A percentile compares a stretch with the other conserved stretches of the same genome.
Evolutionary conservation across 1,140 invertebrate genomes (phyloP).

Genomic region (Nebria ingens): DNA sequence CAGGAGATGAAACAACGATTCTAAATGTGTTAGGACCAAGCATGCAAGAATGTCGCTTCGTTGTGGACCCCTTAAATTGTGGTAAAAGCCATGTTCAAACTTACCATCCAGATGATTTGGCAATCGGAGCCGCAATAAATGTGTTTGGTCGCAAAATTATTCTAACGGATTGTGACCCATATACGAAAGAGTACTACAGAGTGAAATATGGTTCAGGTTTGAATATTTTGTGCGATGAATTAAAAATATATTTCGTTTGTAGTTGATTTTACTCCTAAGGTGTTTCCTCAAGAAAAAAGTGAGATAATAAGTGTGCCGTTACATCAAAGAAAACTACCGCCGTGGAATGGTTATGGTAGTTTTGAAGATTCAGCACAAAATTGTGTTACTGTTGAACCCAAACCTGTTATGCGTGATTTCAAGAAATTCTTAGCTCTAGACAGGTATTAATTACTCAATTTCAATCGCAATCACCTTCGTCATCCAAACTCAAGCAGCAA

Average conservation of each 20-base stretch:
- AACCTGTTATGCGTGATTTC: conserved; percentile 63
- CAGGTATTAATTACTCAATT: conserved; percentile 38
- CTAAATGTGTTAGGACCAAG: conserved; percentile 59
- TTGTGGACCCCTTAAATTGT: conserved; percentile 45
- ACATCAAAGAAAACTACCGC: conserved; percentile 52
- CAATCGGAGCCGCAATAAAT: conserved; percentile 67
- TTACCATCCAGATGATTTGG: conserved; percentile 58
- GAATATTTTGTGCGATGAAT: conserved; percentile 16
- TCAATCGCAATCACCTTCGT: no score
- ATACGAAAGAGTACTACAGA: conserved; percentile 80
- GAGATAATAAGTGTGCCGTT: conserved; percentile 30
- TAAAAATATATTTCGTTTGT: conserved; percentile 25
- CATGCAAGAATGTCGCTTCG: conserved; percentile 45
- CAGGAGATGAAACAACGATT: conserved; percentile 44
- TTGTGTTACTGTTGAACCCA: conserved; percentile 64
- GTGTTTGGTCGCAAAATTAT: conserved; percentile 71
- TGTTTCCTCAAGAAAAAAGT: conserved; percentile 34
- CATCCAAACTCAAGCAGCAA: conserved; percentile 15
- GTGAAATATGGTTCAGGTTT: conserved; percentile 32
- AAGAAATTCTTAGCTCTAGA: conserved; percentile 73
- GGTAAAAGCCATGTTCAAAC: conserved; percentile 41
- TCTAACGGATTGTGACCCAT: conserved; percentile 74
- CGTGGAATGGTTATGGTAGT: conserved; percentile 80
- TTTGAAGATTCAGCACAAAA: conserved; percentile 81
- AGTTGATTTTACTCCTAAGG: conserved; percentile 49